phyloP scores from a whole-genome alignment of 2,113 vertebrate species.

The Litocranius walleri region DNA sequence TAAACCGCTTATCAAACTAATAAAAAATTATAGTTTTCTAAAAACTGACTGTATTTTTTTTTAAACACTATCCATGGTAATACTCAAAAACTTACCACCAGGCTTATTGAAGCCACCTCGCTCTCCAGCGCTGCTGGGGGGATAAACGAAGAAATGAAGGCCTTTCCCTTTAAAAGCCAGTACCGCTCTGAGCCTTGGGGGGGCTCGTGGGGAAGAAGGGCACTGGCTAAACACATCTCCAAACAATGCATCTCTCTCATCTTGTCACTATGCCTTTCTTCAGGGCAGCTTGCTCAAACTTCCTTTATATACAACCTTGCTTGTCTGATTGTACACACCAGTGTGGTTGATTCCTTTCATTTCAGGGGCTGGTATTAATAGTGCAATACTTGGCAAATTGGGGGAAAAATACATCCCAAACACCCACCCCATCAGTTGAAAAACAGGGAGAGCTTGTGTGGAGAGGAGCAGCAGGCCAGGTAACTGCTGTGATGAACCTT shows the following conservation, averaged over 20 bases:
- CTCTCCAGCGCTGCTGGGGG: constrained; percentile 99
- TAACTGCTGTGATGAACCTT: constrained; percentile 46
- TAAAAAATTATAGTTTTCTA: constrained; percentile 81
- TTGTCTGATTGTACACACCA: constrained; percentile 79
- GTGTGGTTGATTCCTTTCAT: constrained; percentile 74
- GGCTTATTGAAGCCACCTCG: constrained; percentile 99
- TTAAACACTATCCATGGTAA: constrained; percentile 96
- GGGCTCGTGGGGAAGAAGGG: constrained; percentile 94
- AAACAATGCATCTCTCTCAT: constrained; percentile 87
- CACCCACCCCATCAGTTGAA: constrained; percentile 59
- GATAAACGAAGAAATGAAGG: constrained; percentile 99
- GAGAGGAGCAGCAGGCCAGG: background rate
- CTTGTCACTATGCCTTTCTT: constrained; percentile 89
- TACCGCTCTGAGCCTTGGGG: constrained; percentile 94
- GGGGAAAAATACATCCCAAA: constrained; percentile 53
- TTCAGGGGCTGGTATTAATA: constrained; percentile 78
- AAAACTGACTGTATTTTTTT: constrained; percentile 84
- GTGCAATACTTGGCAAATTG: constrained; percentile 84
- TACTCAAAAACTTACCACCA: constrained; percentile 99
- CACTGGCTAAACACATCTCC: constrained; percentile 92
- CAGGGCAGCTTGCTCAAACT: constrained; percentile 85
- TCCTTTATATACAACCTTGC: constrained; percentile 82
- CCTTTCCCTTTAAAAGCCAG: constrained; percentile 99
- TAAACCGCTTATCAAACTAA: constrained; percentile 81
- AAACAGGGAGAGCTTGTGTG: constrained; percentile 36